Evolutionary conservation across 2,888 invertebrate genomes (phyloP).

Genomic region (Allygus modestus): DNA sequence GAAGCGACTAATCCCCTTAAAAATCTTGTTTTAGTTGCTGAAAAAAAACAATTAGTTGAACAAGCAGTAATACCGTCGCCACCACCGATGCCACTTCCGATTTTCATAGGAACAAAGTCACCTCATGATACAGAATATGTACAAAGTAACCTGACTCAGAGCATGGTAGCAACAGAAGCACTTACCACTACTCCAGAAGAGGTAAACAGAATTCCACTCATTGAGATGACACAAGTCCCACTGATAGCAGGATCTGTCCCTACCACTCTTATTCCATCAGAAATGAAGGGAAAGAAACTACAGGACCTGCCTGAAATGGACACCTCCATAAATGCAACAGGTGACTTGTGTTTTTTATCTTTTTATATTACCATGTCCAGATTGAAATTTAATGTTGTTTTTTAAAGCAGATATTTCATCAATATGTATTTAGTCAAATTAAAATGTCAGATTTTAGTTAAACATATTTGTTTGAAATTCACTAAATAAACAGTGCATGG

Average conservation of each 20-base stretch:
- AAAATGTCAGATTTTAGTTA: no score
- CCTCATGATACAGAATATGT: not conserved
- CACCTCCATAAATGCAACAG: not conserved
- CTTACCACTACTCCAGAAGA: not conserved
- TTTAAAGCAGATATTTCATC: no score
- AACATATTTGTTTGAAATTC: no score
- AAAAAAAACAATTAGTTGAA: not conserved
- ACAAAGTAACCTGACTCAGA: not conserved
- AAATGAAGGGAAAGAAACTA: not conserved
- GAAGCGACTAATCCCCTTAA: not conserved
- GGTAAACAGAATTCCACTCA: not conserved
- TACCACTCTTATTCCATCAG: not conserved
- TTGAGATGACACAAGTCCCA: not conserved
- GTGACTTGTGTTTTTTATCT: no score
- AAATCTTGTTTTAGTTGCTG: not conserved
- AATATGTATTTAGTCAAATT: no score
- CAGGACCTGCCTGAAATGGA: not conserved
- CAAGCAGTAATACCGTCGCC: not conserved
- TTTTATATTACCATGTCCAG: no score
- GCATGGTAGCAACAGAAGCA: not conserved
- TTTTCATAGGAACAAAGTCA: not conserved
- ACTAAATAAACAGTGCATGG: no score
- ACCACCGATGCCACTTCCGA: no score
- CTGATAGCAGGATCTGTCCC: not conserved
- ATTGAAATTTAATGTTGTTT: no score